Conservation (phyloP, 2,113 vertebrate genomes). For the Nycticorax nycticorax region DNA sequence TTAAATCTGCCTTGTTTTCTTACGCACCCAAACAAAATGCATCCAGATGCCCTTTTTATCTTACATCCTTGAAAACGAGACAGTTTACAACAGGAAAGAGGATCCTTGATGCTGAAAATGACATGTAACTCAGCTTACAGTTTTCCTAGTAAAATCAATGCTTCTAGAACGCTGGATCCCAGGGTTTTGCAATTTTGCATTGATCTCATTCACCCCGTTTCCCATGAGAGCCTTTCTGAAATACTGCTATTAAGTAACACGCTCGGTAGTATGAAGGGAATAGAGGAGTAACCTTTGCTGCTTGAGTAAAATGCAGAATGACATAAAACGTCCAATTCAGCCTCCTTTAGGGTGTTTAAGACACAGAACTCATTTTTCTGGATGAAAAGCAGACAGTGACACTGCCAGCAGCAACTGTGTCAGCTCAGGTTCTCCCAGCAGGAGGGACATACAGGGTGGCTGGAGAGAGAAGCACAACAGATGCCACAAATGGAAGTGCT, state of each 20-base stretch:
- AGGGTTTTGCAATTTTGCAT: not conserved
- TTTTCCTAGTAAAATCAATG: not conserved
- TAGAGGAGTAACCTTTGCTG: not conserved
- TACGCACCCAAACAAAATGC: not conserved
- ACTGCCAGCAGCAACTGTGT: constrained; percentile 12
- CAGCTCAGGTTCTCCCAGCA: constrained; percentile 46
- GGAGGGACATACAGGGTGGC: not conserved
- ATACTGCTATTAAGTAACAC: not conserved
- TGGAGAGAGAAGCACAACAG: not conserved
- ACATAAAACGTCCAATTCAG: constrained; percentile 23
- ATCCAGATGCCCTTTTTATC: not conserved
- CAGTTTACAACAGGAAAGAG: not conserved
- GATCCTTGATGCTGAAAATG: not conserved
- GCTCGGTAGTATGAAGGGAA: not conserved
- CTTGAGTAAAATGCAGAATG: constrained; percentile 8
- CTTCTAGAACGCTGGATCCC: not conserved
- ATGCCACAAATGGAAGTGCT: not conserved
- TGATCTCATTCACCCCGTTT: not conserved
- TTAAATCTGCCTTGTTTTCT: not conserved
- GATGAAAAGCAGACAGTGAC: constrained; percentile 30
- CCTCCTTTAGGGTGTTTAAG: constrained; percentile 21
- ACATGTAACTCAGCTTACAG: not conserved
- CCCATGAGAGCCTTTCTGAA: not conserved
- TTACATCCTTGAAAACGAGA: not conserved
- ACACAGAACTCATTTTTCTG: constrained; percentile 32